Percentiles rank a stretch among this genome's conserved stretches.
These are phyloP conservation scores for Diuraphis noxia DNA, from an alignment of 1,140 invertebrate species.

Conservation along the genomic window DNA sequence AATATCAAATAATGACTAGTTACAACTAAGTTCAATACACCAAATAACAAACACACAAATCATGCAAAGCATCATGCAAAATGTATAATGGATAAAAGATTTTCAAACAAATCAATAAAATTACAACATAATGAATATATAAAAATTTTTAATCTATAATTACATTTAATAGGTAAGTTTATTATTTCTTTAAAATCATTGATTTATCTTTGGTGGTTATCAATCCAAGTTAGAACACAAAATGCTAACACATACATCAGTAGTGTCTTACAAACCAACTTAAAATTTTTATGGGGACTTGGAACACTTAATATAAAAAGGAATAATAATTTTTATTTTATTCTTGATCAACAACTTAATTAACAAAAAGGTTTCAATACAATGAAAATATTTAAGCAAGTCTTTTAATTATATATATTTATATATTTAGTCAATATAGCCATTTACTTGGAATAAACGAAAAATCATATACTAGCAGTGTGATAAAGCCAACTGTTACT, in stretches of 20 bases:
- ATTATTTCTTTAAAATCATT: background rate
- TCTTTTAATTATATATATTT: background rate
- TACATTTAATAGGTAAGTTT: background rate
- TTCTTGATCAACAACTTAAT: background rate
- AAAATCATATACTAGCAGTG: background rate
- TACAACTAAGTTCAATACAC: background rate
- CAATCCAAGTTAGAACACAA: background rate
- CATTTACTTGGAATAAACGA: background rate
- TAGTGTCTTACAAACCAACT: background rate
- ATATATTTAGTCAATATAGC: background rate
- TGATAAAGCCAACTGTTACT: background rate
- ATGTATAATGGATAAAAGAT: background rate
- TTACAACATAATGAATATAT: background rate
- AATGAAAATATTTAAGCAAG: background rate
- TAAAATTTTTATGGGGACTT: background rate
- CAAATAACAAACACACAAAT: background rate
- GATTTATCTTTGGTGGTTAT: background rate
- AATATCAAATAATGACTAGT: slow-evolving; percentile 41
- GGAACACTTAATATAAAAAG: background rate
- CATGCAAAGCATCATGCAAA: slow-evolving; percentile 22
- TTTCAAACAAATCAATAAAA: background rate
- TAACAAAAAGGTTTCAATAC: background rate
- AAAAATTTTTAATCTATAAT: background rate
- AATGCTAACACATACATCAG: background rate
- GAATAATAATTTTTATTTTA: background rate